phyloP scores from a whole-genome alignment of 2,113 vertebrate species.

The Sarotherodon lohbergeri region DNA sequence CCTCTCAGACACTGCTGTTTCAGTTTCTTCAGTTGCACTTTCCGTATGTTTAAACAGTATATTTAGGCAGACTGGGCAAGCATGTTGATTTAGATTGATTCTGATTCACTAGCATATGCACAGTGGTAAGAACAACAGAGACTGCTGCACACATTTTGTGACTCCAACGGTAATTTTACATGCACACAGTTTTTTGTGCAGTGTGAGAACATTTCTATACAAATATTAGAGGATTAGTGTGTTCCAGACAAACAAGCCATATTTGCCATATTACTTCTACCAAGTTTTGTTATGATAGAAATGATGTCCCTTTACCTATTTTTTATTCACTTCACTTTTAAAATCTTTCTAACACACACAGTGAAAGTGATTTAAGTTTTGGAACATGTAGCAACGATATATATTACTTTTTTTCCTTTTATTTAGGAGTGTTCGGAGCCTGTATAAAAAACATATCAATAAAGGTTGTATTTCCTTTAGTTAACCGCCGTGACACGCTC shows the following conservation, averaged over 20 bases:
- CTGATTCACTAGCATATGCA: too few species aligned
- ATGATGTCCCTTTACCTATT: neutral
- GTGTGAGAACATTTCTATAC: neutral
- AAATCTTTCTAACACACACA: neutral
- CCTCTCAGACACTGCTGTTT: neutral
- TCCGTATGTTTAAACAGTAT: neutral
- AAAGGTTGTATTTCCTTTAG: neutral
- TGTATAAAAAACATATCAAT: too few species aligned
- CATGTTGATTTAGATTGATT: neutral
- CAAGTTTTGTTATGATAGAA: neutral
- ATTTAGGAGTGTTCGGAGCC: neutral
- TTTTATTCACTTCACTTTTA: neutral
- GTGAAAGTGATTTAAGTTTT: neutral
- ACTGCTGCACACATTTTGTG: neutral
- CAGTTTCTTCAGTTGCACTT: neutral
- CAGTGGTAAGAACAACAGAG: rapidly evolving
- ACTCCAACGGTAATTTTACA: rapidly evolving
- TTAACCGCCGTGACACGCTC: neutral
- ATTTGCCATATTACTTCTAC: neutral
- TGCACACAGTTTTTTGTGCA: neutral
- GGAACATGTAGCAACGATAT: neutral
- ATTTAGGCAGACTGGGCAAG: neutral
- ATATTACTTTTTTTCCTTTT: neutral
- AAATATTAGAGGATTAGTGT: rapidly evolving
- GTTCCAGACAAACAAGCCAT: neutral